A percentile compares a stretch with the other conserved stretches of the same genome.
phyloP scores from a whole-genome alignment of 2,113 vertebrate species.

The Microtus montanus region DNA sequence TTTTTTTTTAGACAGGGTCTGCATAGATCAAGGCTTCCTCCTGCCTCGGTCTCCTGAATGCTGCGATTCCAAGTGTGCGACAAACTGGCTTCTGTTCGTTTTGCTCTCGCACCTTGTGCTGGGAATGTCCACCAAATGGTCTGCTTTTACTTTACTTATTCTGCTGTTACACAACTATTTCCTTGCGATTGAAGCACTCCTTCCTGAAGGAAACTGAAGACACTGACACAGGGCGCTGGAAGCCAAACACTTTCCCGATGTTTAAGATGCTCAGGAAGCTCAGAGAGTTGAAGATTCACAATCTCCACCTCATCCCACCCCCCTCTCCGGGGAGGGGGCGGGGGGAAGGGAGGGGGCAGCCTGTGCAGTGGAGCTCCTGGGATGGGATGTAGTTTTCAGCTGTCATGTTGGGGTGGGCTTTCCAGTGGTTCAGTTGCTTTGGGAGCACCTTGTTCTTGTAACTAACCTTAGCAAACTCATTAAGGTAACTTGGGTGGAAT shows the following conservation, averaged over 20 bases:
- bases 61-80: neutral
- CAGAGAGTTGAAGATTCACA: neutral
- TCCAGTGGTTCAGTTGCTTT: neutral
- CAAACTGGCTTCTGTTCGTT: neutral
- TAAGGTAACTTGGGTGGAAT: neutral
- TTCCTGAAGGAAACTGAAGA: neutral
- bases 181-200: too few relatives aligned
- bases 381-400: neutral
- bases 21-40: neutral
- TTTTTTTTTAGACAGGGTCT: neutral
- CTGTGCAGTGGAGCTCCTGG: too few relatives aligned
- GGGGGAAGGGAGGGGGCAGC: fast-evolving
- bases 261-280: neutral
- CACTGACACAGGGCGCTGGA: neutral
- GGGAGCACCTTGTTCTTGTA: neutral
- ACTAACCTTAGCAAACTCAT: neutral
- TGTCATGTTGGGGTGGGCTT: neutral
- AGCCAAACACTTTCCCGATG: neutral
- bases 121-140: conserved; percentile 7
- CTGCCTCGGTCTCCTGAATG: neutral
- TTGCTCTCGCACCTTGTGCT: neutral
- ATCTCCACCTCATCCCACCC: neutral
- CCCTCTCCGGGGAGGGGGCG: neutral
- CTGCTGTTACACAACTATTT: too few relatives aligned
- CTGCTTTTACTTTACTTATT: neutral